Conservation (phyloP, 2,797 vertebrate genomes). For the Psittacula echo region DNA sequence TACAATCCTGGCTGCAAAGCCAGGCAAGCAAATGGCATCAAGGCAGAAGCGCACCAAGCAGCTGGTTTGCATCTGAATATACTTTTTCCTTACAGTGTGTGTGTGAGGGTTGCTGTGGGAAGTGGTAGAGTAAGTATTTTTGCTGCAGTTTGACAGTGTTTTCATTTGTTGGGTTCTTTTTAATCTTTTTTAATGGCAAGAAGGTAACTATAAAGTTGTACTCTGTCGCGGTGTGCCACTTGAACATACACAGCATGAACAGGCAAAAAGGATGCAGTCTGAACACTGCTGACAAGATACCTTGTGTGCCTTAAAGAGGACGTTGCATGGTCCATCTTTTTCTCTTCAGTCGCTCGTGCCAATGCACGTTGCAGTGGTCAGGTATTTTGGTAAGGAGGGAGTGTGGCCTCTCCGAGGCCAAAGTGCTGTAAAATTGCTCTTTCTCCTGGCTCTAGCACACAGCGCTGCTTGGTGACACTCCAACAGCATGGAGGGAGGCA, state of each 20-base stretch:
- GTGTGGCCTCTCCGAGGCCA: neutral
- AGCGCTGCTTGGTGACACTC: neutral
- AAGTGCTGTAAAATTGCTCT: neutral
- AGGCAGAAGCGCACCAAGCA: neutral
- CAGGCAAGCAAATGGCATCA: neutral
- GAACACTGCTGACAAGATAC: neutral
- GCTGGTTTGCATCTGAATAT: neutral
- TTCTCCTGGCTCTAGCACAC: neutral
- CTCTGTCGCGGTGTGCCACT: neutral
- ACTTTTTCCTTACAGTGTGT: neutral
- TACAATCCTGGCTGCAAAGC: neutral
- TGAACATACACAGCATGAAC: neutral
- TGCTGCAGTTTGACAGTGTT: neutral
- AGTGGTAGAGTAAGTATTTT: neutral
- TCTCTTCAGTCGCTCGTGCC: neutral
- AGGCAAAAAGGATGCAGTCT: neutral
- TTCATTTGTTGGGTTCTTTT: neutral
- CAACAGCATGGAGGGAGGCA: neutral
- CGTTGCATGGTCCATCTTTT: neutral
- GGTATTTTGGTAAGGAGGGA: neutral
- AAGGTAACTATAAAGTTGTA: neutral
- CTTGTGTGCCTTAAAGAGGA: neutral
- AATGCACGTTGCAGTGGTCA: neutral
- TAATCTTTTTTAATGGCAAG: neutral
- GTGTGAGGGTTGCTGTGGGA: no score